Conservation (phyloP, 2,113 vertebrate species). For the Grallaria varia region DNA sequence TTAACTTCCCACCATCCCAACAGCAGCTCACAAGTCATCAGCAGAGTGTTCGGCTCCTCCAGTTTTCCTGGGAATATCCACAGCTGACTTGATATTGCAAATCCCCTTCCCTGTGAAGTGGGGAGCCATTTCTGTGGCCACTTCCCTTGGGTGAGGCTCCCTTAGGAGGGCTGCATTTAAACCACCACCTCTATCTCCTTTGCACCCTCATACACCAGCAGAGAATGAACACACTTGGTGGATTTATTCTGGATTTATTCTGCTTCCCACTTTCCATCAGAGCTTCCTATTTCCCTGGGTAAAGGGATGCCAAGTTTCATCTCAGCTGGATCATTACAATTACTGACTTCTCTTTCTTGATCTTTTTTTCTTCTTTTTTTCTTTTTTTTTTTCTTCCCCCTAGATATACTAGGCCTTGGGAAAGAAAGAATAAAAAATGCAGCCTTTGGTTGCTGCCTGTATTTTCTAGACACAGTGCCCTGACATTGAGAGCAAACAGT, state of each 20-base stretch:
- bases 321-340: neutral
- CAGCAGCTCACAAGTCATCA: neutral
- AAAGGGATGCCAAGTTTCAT: neutral
- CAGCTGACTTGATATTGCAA: rapidly evolving
- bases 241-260: neutral
- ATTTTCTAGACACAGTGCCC: slow-evolving; percentile 19
- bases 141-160: neutral
- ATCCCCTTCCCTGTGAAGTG: rapidly evolving
- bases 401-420: neutral
- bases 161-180: neutral
- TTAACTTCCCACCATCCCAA: neutral
- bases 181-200: neutral
- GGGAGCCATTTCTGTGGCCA: rapidly evolving
- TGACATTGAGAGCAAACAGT: slow-evolving; percentile 61
- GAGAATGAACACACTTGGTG: rapidly evolving
- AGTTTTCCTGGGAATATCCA: neutral
- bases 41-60: neutral
- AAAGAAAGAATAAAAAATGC: neutral
- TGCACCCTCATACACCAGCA: neutral
- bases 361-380: neutral
- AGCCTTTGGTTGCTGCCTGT: neutral
- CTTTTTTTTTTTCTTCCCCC: rapidly evolving
- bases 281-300: neutral
- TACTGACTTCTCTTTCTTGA: neutral
- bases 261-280: neutral